Percentiles rank a stretch among this genome's conserved stretches.
These are phyloP conservation scores for Vireo griseus DNA, from an alignment of 2,797 vertebrate genomes.

Conservation along the genomic window DNA sequence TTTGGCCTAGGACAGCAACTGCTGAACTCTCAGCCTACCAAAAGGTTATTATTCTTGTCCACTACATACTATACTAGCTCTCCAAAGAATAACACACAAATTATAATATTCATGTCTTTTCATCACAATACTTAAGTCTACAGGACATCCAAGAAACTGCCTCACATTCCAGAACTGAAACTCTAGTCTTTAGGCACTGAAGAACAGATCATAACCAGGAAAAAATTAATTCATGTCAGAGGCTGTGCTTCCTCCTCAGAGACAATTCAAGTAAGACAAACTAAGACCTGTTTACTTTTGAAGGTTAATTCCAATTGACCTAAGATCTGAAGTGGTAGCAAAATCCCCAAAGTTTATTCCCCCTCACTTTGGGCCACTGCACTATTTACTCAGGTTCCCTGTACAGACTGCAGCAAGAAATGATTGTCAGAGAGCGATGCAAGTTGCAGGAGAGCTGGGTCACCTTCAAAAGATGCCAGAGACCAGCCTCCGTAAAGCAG, in stretches of 20 bases:
- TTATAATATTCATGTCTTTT: neutral
- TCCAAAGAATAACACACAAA: neutral
- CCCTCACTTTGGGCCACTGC: neutral
- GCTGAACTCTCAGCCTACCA: neutral
- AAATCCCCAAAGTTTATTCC: neutral
- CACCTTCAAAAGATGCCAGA: neutral
- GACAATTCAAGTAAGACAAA: neutral
- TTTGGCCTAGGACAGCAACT: neutral
- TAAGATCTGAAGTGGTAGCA: neutral
- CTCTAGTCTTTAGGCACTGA: neutral
- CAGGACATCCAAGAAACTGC: neutral
- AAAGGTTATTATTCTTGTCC: neutral
- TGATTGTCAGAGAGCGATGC: neutral
- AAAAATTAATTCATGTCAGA: neutral
- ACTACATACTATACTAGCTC: neutral
- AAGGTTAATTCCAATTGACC: conserved; percentile 19
- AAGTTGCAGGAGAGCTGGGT: neutral
- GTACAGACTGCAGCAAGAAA: neutral
- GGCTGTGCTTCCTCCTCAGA: neutral
- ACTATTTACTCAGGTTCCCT: neutral
- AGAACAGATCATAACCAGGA: neutral
- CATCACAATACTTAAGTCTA: neutral
- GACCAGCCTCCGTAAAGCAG: neutral
- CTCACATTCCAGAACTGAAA: neutral
- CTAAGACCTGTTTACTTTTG: neutral